Conservation (phyloP, 2,113 vertebrate genomes). For the Psilopogon haemacephalus region DNA sequence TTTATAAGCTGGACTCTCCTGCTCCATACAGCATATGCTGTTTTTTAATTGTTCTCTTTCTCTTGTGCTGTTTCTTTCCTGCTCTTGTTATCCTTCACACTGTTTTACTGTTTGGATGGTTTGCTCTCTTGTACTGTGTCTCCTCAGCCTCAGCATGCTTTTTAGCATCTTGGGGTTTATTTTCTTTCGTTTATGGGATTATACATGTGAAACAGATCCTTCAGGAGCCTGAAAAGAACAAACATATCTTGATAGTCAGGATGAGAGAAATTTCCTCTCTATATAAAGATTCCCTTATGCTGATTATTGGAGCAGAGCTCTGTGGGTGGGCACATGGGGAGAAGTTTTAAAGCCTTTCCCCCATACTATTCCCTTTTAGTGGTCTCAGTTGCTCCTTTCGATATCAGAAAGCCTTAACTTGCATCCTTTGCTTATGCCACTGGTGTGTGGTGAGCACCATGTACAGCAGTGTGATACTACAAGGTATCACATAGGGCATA, state of each 20-base stretch:
- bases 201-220: conserved; percentile 16
- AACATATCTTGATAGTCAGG: background rate
- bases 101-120: background rate
- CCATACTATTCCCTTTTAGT: background rate
- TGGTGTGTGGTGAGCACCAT: background rate
- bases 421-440: background rate
- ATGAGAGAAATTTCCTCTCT: background rate
- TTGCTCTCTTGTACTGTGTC: background rate
- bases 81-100: background rate
- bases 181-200: conserved; percentile 30
- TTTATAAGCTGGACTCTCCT: background rate
- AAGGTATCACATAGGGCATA: accelerated
- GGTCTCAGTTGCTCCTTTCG: background rate
- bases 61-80: background rate
- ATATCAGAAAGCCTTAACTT: background rate
- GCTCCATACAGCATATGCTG: background rate
- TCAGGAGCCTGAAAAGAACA: background rate
- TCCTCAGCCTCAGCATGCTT: background rate
- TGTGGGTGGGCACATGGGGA: too few species aligned
- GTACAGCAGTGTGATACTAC: background rate
- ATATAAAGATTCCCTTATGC: background rate
- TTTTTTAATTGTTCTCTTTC: conserved; percentile 13
- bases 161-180: background rate
- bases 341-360: background rate
- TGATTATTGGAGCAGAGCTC: background rate